Evolutionary conservation across 2,113 vertebrate genomes (phyloP).

Genomic region (Cyrtonyx montezumae): DNA sequence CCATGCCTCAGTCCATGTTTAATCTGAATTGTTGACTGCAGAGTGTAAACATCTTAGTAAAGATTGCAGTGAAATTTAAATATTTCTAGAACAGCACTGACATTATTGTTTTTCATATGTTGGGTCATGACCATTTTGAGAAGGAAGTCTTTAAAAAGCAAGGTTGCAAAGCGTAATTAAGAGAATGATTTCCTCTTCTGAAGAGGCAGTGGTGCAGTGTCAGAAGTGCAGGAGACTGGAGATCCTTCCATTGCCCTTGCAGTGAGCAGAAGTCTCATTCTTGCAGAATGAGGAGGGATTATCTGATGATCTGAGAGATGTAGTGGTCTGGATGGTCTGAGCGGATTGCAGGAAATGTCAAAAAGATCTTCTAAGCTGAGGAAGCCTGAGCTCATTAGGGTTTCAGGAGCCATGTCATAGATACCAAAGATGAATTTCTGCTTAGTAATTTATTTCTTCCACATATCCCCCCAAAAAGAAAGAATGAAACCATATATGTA

Average conservation of each 20-base stretch:
- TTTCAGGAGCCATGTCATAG: background rate
- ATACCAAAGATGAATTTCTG: background rate
- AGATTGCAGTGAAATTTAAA: background rate
- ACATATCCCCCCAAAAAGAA: background rate
- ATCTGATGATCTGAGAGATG: background rate
- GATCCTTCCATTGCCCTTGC: background rate
- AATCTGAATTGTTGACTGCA: background rate
- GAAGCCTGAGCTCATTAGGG: background rate
- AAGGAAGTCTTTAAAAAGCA: background rate
- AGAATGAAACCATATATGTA: background rate
- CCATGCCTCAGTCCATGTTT: background rate
- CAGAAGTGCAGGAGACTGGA: background rate
- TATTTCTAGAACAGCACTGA: background rate
- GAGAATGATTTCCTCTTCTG: background rate
- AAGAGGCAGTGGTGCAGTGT: background rate
- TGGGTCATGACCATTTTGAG: background rate
- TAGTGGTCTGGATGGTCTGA: background rate
- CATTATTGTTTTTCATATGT: background rate
- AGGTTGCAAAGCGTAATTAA: background rate
- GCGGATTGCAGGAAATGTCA: background rate
- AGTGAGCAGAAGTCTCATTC: background rate
- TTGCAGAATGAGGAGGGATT: background rate
- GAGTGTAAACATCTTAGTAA: background rate
- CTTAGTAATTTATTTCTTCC: background rate
- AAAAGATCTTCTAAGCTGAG: background rate